phyloP scores from a whole-genome alignment of 2,797 vertebrate species.

The Chromobotia macracanthus region DNA sequence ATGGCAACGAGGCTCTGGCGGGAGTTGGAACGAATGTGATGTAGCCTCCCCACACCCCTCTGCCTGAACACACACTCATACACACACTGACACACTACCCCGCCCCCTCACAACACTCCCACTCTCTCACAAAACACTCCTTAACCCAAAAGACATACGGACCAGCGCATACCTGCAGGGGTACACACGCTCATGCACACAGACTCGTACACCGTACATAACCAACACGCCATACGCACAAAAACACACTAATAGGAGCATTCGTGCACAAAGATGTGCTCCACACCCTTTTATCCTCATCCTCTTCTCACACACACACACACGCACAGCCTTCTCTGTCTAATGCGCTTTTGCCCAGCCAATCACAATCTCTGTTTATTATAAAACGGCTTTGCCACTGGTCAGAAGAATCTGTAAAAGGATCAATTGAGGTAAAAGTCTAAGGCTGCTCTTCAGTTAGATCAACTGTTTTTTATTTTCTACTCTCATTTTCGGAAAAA shows the following conservation, averaged over 20 bases:
- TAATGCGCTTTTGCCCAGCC: slow-evolving; percentile 17
- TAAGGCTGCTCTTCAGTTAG: background rate
- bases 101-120: slow-evolving; percentile 63
- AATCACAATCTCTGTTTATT: slow-evolving; percentile 11
- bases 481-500: slow-evolving; percentile 10
- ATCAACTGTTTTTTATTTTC: background rate
- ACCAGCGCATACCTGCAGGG: slow-evolving; percentile 52
- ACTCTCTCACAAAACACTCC: slow-evolving; percentile 48
- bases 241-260: slow-evolving; percentile 40
- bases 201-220: slow-evolving; percentile 18
- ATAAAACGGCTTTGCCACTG: slow-evolving; percentile 4
- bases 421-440: background rate
- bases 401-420: background rate
- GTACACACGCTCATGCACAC: slow-evolving; percentile 1
- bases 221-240: slow-evolving; percentile 25
- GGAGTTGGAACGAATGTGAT: slow-evolving; percentile 78
- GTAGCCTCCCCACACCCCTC: slow-evolving; percentile 67
- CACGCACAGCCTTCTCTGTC: slow-evolving; percentile 30
- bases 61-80: slow-evolving; percentile 54
- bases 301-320: slow-evolving; percentile 21
- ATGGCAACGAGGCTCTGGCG: slow-evolving; percentile 80
- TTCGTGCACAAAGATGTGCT: slow-evolving; percentile 54
- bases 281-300: slow-evolving; percentile 48
- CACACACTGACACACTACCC: slow-evolving; percentile 63
- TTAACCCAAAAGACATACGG: slow-evolving; percentile 45